A percentile compares a stretch with the other conserved stretches of the same genome.
Conservation (phyloP, 2,797 vertebrate species). For the Hapalemur alaotrensis region DNA sequence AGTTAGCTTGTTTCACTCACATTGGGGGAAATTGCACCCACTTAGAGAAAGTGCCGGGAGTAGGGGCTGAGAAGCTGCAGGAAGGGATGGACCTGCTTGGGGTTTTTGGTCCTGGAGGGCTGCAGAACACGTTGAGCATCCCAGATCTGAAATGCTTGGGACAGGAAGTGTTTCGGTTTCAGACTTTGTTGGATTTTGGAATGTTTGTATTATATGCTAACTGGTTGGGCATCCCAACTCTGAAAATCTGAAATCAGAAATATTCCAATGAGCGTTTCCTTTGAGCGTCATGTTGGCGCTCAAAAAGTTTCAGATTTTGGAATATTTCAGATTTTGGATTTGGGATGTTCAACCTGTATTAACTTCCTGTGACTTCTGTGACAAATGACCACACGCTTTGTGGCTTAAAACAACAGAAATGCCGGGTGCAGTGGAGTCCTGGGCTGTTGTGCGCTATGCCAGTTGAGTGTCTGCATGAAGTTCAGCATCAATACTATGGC, state of each 20-base stretch:
- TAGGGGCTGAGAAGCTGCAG: background rate
- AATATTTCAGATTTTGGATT: background rate
- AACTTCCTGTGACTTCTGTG: background rate
- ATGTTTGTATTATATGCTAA: background rate
- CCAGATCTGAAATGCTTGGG: background rate
- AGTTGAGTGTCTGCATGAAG: background rate
- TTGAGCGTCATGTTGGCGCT: background rate
- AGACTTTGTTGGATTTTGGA: background rate
- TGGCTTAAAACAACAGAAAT: background rate
- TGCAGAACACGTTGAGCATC: background rate
- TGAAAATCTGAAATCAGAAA: background rate
- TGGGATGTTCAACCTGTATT: background rate
- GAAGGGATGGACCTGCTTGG: background rate
- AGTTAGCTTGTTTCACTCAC: background rate
- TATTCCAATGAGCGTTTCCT: background rate
- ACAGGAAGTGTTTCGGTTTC: background rate
- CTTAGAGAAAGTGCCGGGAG: background rate
- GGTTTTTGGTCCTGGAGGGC: background rate
- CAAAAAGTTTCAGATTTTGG: background rate
- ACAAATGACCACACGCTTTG: background rate
- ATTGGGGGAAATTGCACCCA: background rate
- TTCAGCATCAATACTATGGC: background rate
- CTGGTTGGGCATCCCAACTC: background rate
- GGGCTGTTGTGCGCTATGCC: background rate
- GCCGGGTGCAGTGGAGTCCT: background rate